Conservation (phyloP, 2,113 vertebrate species). For the Corythaeola cristata region DNA sequence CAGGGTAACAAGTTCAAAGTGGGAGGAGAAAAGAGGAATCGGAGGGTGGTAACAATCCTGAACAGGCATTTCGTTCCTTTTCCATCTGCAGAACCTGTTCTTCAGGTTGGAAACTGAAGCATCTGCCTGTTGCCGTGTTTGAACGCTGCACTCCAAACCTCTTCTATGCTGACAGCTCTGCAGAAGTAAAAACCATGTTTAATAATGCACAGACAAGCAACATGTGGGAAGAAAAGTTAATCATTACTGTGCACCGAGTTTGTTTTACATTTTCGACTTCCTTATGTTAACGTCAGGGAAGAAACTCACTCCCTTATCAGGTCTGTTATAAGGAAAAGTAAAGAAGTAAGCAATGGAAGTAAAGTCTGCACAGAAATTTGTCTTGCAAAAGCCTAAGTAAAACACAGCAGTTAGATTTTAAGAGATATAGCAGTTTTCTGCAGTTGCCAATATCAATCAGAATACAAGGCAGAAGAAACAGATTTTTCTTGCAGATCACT, state of each 20-base stretch:
- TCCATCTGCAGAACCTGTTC: constrained; percentile 69
- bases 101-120: constrained; percentile 59
- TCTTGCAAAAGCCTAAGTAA: not conserved
- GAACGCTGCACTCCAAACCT: not conserved
- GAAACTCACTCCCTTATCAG: not conserved
- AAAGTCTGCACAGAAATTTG: not conserved
- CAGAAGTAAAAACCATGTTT: not conserved
- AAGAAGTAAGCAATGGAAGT: not conserved
- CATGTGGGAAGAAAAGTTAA: constrained; percentile 54
- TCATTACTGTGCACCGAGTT: not conserved
- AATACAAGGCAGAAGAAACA: not conserved
- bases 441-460: not conserved
- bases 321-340: not conserved
- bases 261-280: constrained; percentile 39
- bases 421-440: not conserved
- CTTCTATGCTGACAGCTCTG: not conserved
- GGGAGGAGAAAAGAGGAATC: constrained; percentile 55
- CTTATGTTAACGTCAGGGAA: not conserved
- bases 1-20: constrained; percentile 74
- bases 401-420: not conserved
- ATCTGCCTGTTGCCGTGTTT: not conserved
- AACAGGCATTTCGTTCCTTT: not conserved
- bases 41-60: constrained; percentile 17
- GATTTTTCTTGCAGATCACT: not conserved
- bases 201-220: not conserved